Evolutionary conservation across 2,888 invertebrate species (phyloP).

Genomic region (Spilosoma lubricipeda): DNA sequence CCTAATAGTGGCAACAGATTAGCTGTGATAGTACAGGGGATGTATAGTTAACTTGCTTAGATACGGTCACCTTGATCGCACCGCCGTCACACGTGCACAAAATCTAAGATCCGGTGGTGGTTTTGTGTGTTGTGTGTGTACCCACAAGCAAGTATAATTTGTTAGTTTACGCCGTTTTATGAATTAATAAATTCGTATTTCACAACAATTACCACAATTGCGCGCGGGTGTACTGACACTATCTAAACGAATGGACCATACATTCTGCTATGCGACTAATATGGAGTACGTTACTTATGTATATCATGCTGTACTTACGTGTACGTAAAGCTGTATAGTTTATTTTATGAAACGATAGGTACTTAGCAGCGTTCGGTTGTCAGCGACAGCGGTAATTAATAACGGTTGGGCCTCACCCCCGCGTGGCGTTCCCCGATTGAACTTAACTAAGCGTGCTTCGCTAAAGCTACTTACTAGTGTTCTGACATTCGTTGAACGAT

Average conservation of each 20-base stretch:
- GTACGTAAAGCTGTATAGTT: slow-evolving; percentile 52
- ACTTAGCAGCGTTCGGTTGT: slow-evolving; percentile 75
- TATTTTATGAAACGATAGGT: slow-evolving; percentile 72
- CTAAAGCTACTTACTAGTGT: slow-evolving; percentile 63
- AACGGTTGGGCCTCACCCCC: slow-evolving; percentile 69
- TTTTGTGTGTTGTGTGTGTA: too few relatives aligned
- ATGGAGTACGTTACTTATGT: slow-evolving; percentile 6
- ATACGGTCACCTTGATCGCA: too few relatives aligned
- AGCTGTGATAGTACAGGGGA: slow-evolving; percentile 21
- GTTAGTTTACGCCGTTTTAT: too few relatives aligned
- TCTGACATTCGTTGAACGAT: slow-evolving; percentile 66
- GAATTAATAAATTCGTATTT: too few relatives aligned
- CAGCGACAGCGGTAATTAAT: slow-evolving; percentile 82
- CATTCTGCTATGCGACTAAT: slow-evolving; percentile 27
- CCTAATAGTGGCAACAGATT: background rate
- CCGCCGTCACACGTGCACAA: too few relatives aligned
- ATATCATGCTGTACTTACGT: slow-evolving; percentile 22
- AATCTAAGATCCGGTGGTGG: too few relatives aligned
- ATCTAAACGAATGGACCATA: too few relatives aligned
- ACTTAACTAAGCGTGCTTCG: slow-evolving; percentile 76
- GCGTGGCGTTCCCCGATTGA: slow-evolving; percentile 64
- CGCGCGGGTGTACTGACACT: too few relatives aligned
- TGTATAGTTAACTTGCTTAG: slow-evolving; percentile 17
- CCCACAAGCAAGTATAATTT: too few relatives aligned
- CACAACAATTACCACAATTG: too few relatives aligned